These are phyloP conservation scores for Pangasius krempfi DNA, from an alignment of 2,797 vertebrate genomes.

Conservation along the genomic window DNA sequence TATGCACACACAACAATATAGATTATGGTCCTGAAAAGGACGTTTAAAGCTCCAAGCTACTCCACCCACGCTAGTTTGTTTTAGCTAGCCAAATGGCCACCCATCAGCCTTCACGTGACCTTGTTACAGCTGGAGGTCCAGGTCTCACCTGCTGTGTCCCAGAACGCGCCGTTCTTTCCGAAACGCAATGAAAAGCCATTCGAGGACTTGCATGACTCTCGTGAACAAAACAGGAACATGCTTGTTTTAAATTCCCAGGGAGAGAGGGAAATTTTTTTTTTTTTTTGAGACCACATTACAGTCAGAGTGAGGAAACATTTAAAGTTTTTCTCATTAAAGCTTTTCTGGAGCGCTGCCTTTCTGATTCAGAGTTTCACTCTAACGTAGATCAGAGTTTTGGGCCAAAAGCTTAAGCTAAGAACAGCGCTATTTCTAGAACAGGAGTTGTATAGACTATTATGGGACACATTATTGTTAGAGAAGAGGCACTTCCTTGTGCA, in stretches of 20 bases:
- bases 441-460: background rate
- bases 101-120: background rate
- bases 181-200: constrained; percentile 35
- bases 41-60: background rate
- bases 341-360: background rate
- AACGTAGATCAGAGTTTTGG: no score
- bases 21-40: background rate
- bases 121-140: background rate
- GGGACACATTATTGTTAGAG: background rate
- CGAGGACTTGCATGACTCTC: background rate
- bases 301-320: background rate
- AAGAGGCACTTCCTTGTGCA: background rate
- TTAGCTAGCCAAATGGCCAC: background rate
- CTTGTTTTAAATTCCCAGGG: background rate
- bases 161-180: background rate
- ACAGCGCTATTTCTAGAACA: background rate
- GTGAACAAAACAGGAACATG: constrained; percentile 7
- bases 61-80: background rate
- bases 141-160: background rate
- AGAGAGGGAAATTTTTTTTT: background rate
- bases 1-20: background rate
- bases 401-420: background rate
- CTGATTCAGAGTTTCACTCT: background rate
- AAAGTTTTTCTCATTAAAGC: background rate
- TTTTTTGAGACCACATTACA: background rate